These are phyloP conservation scores for Prionailurus viverrinus DNA, from an alignment of 2,113 vertebrate species.

Conservation along the genomic window DNA sequence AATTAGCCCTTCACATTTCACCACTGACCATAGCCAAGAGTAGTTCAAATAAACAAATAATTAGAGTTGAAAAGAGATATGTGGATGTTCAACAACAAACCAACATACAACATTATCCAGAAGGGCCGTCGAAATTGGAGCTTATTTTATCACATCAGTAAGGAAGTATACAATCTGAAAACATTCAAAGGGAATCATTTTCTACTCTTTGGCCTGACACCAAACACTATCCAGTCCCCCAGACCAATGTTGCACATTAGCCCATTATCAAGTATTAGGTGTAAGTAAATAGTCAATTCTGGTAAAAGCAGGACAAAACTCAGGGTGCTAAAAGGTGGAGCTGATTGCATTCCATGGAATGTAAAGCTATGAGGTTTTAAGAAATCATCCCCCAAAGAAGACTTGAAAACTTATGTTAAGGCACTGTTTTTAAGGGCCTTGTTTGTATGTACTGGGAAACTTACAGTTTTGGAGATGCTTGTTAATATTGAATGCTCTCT, in stretches of 20 bases:
- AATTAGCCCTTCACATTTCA: slow-evolving; percentile 66
- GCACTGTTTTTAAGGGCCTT: neutral
- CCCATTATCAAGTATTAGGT: slow-evolving; percentile 11
- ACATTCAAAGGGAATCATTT: slow-evolving; percentile 58
- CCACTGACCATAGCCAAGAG: slow-evolving; percentile 16
- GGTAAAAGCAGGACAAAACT: neutral
- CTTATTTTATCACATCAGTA: slow-evolving; percentile 60
- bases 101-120: slow-evolving; percentile 61
- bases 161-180: slow-evolving; percentile 65
- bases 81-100: slow-evolving; percentile 32
- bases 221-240: slow-evolving; percentile 1
- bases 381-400: neutral
- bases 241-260: neutral
- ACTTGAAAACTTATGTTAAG: neutral
- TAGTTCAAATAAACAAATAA: slow-evolving; percentile 77
- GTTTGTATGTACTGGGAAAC: neutral
- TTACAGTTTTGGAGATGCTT: neutral
- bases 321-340: neutral
- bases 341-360: neutral
- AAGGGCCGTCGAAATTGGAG: slow-evolving; percentile 52
- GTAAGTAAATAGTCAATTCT: slow-evolving; percentile 3
- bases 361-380: neutral
- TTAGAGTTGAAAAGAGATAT: slow-evolving; percentile 69
- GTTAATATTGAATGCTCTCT: neutral
- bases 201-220: neutral